Conservation (phyloP, 2,888 invertebrate species). For the Thysanoteuthis rhombus region DNA sequence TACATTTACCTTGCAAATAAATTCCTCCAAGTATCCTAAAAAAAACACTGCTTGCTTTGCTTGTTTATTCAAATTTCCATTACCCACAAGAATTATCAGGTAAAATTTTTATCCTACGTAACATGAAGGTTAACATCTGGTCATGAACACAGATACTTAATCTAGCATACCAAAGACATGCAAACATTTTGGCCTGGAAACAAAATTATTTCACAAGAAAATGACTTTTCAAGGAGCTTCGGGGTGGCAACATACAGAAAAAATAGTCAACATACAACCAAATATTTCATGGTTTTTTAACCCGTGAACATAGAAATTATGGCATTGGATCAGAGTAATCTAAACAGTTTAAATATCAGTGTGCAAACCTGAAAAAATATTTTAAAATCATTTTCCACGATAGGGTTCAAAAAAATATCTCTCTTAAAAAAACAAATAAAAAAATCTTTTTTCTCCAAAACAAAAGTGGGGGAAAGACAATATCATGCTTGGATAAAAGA, state of each 20-base stretch:
- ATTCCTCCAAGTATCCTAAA: neutral
- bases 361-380: no score
- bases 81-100: neutral
- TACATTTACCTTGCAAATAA: neutral
- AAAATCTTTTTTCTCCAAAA: no score
- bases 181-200: neutral
- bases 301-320: no score
- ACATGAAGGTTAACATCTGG: neutral
- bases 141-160: neutral
- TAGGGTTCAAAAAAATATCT: no score
- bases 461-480: no score
- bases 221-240: neutral
- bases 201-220: neutral
- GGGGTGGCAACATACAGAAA: neutral
- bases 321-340: no score
- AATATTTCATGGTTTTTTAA: no score
- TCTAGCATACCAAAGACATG: neutral
- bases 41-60: neutral
- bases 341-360: no score
- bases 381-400: no score
- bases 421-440: no score
- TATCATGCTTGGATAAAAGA: no score
- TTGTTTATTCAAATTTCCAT: neutral
- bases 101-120: neutral
- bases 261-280: no score